Evolutionary conservation across 1,140 invertebrate genomes (phyloP).

Genomic region (Drosophila paulistorum): DNA sequence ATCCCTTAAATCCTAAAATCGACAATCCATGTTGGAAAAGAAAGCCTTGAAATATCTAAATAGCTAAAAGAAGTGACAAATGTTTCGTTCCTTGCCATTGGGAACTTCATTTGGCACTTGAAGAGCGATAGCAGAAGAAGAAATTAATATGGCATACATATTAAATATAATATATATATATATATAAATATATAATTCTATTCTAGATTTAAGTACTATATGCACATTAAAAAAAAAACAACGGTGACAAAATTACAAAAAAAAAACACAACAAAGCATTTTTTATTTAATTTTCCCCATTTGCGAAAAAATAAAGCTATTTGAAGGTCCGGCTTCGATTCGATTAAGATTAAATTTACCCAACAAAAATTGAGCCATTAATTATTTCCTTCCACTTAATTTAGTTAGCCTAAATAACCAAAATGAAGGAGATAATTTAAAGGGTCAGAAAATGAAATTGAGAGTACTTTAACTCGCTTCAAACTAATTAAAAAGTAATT

Average conservation of each 20-base stretch:
- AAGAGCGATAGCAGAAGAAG: conserved; percentile 51
- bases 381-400: conserved; percentile 20
- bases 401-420: conserved; percentile 15
- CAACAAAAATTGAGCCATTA: conserved; percentile 9
- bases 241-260: conserved; percentile 83
- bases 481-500: conserved; percentile 73
- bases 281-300: conserved; percentile 20
- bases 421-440: conserved; percentile 23
- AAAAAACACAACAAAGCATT: conserved; percentile 31
- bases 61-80: conserved; percentile 68
- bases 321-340: not conserved
- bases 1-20: not conserved
- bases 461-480: conserved; percentile 32
- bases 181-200: conserved; percentile 75
- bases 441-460: conserved; percentile 11
- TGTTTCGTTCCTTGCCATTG: conserved; percentile 51
- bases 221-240: conserved; percentile 82
- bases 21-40: not conserved
- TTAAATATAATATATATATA: conserved; percentile 57
- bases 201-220: conserved; percentile 80
- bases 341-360: conserved; percentile 1
- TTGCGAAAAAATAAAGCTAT: too few relatives aligned
- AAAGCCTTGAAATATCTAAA: conserved; percentile 44
- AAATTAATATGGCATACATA: conserved; percentile 26
- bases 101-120: conserved; percentile 61